phyloP scores from a whole-genome alignment of 64 coral and sea anemone genomes.

The Stichodactyla helianthus region DNA sequence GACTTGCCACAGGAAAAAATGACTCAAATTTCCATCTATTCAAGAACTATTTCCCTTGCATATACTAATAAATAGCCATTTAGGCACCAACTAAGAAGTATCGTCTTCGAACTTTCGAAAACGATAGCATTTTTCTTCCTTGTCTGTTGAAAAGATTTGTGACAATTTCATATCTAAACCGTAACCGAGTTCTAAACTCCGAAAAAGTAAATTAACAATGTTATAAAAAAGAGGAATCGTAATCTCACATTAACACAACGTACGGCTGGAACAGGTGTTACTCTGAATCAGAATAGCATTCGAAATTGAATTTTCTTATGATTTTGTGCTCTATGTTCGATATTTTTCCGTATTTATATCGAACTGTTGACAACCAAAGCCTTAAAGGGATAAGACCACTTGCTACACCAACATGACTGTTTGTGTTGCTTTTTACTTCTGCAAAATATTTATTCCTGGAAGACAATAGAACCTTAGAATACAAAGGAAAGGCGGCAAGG shows the following conservation, averaged over 20 bases:
- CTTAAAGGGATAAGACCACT: not conserved
- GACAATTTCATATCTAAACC: not conserved
- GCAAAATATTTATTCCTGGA: not conserved
- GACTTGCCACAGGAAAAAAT: not conserved
- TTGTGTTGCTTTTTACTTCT: not conserved
- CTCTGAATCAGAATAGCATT: not conserved
- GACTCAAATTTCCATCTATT: slow-evolving; percentile 14
- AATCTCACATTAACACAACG: slow-evolving; percentile 9
- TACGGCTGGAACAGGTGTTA: not conserved
- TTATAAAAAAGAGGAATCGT: slow-evolving; percentile 4
- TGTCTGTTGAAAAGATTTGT: not conserved
- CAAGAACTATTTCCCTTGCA: not conserved
- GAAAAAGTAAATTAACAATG: not conserved
- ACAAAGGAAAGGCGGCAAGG: slow-evolving; percentile 16
- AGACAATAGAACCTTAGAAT: slow-evolving; percentile 1
- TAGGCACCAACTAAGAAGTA: not conserved
- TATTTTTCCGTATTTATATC: slow-evolving; percentile 1
- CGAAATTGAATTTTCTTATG: slow-evolving; percentile 9
- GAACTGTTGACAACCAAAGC: slow-evolving; percentile 10
- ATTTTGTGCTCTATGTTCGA: not conserved
- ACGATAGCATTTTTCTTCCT: too few relatives aligned
- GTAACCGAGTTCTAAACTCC: not conserved
- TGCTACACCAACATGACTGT: not conserved
- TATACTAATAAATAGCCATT: not conserved
- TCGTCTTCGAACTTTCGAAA: not conserved